Base-by-base conservation (phyloP, 1,140 invertebrate species). In the Polypedilum pembai region DNA sequence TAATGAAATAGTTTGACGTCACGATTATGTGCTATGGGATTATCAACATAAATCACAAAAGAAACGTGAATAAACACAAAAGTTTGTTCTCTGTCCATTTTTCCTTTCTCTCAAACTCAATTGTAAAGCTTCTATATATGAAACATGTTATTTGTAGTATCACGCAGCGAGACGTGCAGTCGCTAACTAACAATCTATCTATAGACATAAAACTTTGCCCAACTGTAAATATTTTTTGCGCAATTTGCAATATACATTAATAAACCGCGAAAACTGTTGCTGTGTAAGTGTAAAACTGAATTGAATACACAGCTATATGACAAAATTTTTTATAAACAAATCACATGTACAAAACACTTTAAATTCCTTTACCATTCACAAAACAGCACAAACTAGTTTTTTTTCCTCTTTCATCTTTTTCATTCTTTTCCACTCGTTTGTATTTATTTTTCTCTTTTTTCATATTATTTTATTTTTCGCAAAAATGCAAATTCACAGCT, bases 331-430 rank as follows among this genome's bases (percentile, higher is more conserved):
- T 56, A 15, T 4, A 56, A n/a, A n/a, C 45, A 56, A 56, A 56
- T n/a, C 45, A n/a, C n/a, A n/a, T 56, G 45, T 15, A n/a, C 45
- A 56, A 56, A 56, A 12, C 10, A 4, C 4, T 56, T 56, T n/a
- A 56, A 56, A 56, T 56, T 56, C 45, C 45, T n/a, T 56, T 56
- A 56, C 45, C 45, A 56, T 56, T 56, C 45, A 56, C 45, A 56
- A 56, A 56, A n/a, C 45, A 12, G n/a, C 45, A 56, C 45, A 8
- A 56, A 56, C 45, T 56, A n/a, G 45, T 56, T 56, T 15, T 15
- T 45, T 56, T 56, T 56, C 24, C 24, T 33, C 24, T 33, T 33
- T 33, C 24, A 33, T 33, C 24, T 33, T 33, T 33, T 33, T 3
- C 5, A 33, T 5, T 33, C 24, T 33, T 33, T 33, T 5, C 24